Evolutionary conservation across 92 coral and sea anemone species (phyloP), one percentile per base, ranked within the genome.

Genomic region (Metridium senile): DNA sequence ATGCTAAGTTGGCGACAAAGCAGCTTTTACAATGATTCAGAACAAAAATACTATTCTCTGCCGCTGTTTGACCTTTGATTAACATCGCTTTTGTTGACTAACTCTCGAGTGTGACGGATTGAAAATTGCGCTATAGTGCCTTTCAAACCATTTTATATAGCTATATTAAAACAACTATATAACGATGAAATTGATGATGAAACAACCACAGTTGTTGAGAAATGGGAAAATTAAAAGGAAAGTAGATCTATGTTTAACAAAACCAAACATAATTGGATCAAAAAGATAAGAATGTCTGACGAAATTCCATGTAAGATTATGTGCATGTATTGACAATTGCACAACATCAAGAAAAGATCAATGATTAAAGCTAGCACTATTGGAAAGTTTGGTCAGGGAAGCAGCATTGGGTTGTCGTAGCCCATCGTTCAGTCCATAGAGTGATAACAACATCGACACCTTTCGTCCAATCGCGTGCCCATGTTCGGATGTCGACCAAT

Each of bases 391-490:
- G 23, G 21, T 39, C 56, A 39, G 57, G 62, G 35, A 27, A 57
- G 75, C 33, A 70, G 45, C 75, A 32, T 46, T 21, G 78, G 64
- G 53, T 64, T 71, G 76, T 54, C 54, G 76, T 31, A 62, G 68
- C 28, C 78, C 78, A 73, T 58, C 67, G 78, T 54, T 62, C 47
- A 73, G 4, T 17, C 39, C 39, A n/a, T n/a, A 16, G 78, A 58
- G 62, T 75, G 74, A 87, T 87, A 87, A 87, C 86, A 87, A 83
- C 75, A 54, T 77, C 70, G 77, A 75, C 52, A 66, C 64, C 64
- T 79, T 62, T 75, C 54, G 45, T 76, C 93, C 93, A 88, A 88
- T 88, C 83, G 81, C 58, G 61, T 58, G 72, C 54, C 88, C 68
- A 69, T 56, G 45, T 71, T 65, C 58, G 43, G 54, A 21, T 67